Base-by-base conservation (phyloP, 2,113 vertebrate species). In the Pterocles orientalis region DNA sequence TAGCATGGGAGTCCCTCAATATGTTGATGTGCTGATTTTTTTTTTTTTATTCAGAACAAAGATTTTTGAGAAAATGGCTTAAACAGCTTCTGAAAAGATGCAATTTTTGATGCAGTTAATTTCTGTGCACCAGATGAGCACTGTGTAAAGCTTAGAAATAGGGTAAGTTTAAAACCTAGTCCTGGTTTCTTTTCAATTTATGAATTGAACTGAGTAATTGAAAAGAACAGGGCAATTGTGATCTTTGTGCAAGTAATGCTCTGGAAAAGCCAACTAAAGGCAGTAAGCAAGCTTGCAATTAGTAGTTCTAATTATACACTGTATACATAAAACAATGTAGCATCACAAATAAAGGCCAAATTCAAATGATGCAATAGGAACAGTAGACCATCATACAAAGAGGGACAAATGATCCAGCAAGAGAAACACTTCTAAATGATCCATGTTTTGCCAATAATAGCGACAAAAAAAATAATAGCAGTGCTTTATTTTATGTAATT, bases 281-380 rank as follows among this genome's bases (percentile, higher is more conserved):
- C 85, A 93, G 81, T 8, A 91, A 82, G 69, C 83, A 84, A 95
- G 60, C 50, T 82, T 88, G 92, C 88, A 96, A 94, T 96, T 93
- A 95, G 88, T 92, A 96, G 68, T 86, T 93, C 71, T 94, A 94
- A 97, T 96, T 93, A 96, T 57, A 92, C 92, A 94, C 88, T 58
- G 53, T 70, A 54, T 33, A 86, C 90, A 92, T 90, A 86, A 88
- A 96, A 90, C 86, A 80, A 71, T 12, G 80, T 26, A 83, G 16
- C 82, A 78, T 56, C 85, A 45, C 86, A 90, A 96, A 57, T 88
- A 94, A 93, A 93, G 94, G 72, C 56, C 72, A 94, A 78, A 80
- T 82, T 43, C 68, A 90, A 94, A 45, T 95, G 93, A 94, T 72
- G 94, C 95, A 96, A 95, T 18, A 94, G 56, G 45, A 75, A 50